A percentile compares a stretch with the other conserved stretches of the same genome.
These are phyloP conservation scores for Meandrina meandrites DNA, from an alignment of 92 coral and sea anemone genomes.

Conservation along the genomic window DNA sequence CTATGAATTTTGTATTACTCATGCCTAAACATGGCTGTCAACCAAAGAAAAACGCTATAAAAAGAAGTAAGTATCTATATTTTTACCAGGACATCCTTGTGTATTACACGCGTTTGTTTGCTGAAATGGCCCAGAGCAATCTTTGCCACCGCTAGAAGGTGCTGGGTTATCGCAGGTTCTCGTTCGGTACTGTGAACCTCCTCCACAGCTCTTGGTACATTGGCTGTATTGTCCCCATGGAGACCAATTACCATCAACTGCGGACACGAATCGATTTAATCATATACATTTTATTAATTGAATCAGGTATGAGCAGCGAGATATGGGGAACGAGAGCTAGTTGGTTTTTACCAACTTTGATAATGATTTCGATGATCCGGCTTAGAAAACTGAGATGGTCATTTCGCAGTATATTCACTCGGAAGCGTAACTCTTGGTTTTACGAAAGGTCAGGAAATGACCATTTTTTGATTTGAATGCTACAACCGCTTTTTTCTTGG, in stretches of 20 bases:
- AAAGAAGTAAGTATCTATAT: not conserved
- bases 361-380: no score
- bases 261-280: not conserved
- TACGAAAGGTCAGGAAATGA: no score
- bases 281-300: not conserved
- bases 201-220: constrained; percentile 23
- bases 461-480: no score
- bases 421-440: no score
- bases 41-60: not conserved
- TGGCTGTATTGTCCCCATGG: not conserved
- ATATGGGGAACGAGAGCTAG: no score
- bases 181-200: constrained; percentile 5
- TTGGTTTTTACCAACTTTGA: no score
- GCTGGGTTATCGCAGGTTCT: constrained; percentile 21
- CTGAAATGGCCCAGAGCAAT: constrained; percentile 18
- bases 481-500: not conserved
- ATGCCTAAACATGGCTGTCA: not conserved
- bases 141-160: constrained; percentile 8
- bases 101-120: constrained; percentile 18
- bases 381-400: no score
- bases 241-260: constrained; percentile 38
- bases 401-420: no score
- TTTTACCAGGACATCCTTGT: constrained; percentile 24
- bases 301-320: no score
- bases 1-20: no score